These are phyloP conservation scores for Danio kyathit DNA, from an alignment of 2,797 vertebrate genomes.

Conservation along the genomic window DNA sequence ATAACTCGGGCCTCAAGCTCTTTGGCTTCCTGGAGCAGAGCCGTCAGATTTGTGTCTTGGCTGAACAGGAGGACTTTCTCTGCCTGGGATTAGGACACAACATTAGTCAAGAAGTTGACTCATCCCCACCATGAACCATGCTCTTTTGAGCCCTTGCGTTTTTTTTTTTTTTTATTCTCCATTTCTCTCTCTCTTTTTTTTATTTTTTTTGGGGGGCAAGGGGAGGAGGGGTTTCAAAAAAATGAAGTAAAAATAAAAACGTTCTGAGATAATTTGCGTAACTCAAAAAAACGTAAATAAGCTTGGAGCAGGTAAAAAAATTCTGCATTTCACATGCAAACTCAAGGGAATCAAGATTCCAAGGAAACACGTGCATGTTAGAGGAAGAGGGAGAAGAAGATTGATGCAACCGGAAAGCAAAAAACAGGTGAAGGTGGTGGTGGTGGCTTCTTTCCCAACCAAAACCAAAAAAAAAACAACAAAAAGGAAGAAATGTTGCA, in stretches of 20 bases:
- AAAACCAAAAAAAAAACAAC: conserved; percentile 64
- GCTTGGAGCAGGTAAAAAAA: conserved; percentile 69
- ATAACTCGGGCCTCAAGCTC: conserved; percentile 90
- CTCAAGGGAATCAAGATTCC: conserved; percentile 91
- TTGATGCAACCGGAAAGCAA: conserved; percentile 92
- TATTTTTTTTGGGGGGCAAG: conserved; percentile 43
- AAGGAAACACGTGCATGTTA: conserved; percentile 96
- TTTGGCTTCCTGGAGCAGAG: conserved; percentile 87
- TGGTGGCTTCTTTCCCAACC: conserved; percentile 71
- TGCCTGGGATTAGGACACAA: conserved; percentile 78
- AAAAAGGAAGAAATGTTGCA: conserved; percentile 76
- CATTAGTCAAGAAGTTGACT: conserved; percentile 67
- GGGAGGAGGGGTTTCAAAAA: conserved; percentile 62
- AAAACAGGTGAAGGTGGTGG: conserved; percentile 69
- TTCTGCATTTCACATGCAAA: conserved; percentile 95
- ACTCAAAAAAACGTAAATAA: conserved; percentile 75
- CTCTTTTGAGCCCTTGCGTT: conserved; percentile 70
- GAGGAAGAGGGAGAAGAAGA: conserved; percentile 82
- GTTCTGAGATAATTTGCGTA: conserved; percentile 72
- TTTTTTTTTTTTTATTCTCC: conserved; percentile 43
- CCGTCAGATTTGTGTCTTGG: conserved; percentile 89
- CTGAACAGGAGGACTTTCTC: conserved; percentile 93
- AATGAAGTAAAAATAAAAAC: conserved; percentile 63
- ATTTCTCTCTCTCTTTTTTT: conserved; percentile 30
- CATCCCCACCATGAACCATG: conserved; percentile 81